Evolutionary conservation across 2,888 invertebrate genomes (phyloP), one percentile per base, ranked within the genome.

Genomic region (Leptura quadrifasciata): DNA sequence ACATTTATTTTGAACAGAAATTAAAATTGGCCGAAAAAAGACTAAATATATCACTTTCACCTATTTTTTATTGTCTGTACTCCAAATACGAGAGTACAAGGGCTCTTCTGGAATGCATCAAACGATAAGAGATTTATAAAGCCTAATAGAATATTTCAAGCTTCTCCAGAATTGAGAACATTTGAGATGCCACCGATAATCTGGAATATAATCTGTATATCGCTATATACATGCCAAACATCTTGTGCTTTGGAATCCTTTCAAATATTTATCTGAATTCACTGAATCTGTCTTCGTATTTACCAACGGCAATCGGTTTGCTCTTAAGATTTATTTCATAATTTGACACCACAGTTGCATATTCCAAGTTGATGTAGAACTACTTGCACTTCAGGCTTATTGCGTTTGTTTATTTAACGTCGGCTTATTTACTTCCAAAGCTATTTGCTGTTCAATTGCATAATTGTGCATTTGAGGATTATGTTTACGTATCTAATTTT

Each of bases 261-360:
- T 39, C 39, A 39, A 39, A 39, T 39, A 39, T 39, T 39, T 39
- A 39, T 39, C 39, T 39, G 39, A 39, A 39, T 39, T 39, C 39
- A 39, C 39, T 39, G 39, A 39, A 39, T 39, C 39, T 39, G 39
- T 39, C 39, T 39, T 39, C 39, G 15, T 39, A 39, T 39, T 39
- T 39, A 39, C 39, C 8, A 39, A 12, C 39, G 15, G 39, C 39
- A 39, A 39, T 39, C 15, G 39, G 58, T 24, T 60, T 21, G 58
- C 24, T 60, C 27, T 20, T 21, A 18, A 8, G 21, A 24, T 21
- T 58, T 58, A 58, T 58, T 58, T 58, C 18, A 58, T 39, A 58
- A 58, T 61, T 31, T 35, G 35, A 8, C 35, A 35, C 17, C 17
- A 10, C 18, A 61, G 35, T 35, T 61, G 18, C n/a, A 61, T 10